Conservation (phyloP, 2,113 vertebrate species). For the Clarias macrocephalus region DNA sequence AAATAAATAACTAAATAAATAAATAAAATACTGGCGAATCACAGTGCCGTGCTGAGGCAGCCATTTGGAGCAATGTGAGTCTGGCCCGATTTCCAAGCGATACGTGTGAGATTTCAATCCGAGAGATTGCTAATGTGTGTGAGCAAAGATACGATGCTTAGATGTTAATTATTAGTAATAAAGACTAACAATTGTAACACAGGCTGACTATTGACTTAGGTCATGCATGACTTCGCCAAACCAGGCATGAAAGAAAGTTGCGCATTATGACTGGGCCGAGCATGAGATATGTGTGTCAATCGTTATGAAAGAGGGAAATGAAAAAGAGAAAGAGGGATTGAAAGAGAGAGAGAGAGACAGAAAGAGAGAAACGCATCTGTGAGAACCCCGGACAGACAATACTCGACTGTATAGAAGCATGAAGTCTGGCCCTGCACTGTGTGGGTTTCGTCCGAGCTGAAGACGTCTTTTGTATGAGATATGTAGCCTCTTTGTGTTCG, state of each 20-base stretch:
- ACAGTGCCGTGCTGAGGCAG: not conserved
- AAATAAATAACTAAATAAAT: no score
- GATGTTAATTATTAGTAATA: not conserved
- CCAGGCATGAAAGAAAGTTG: not conserved
- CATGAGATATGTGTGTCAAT: slow-evolving; percentile 16
- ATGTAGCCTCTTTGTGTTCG: slow-evolving; percentile 69
- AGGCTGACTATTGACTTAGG: not conserved
- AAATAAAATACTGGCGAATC: not conserved
- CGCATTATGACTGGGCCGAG: not conserved
- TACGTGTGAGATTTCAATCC: not conserved
- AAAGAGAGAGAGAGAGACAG: slow-evolving; percentile 20
- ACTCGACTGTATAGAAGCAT: slow-evolving; percentile 65
- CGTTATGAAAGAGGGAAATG: slow-evolving; percentile 36
- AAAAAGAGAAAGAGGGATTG: slow-evolving; percentile 24
- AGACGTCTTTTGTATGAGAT: slow-evolving; percentile 74
- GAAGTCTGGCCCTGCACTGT: slow-evolving; percentile 66
- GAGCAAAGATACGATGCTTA: not conserved
- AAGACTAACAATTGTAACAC: not conserved
- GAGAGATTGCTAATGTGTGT: not conserved
- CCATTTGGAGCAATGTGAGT: not conserved
- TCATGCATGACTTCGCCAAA: not conserved
- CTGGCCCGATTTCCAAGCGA: not conserved
- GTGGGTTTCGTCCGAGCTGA: slow-evolving; percentile 67
- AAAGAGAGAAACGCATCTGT: slow-evolving; percentile 58
- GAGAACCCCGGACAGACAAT: slow-evolving; percentile 61